Evolutionary conservation across 2,113 vertebrate species (phyloP), one percentile per base, ranked within the genome.

Genomic region (Upupa epops): DNA sequence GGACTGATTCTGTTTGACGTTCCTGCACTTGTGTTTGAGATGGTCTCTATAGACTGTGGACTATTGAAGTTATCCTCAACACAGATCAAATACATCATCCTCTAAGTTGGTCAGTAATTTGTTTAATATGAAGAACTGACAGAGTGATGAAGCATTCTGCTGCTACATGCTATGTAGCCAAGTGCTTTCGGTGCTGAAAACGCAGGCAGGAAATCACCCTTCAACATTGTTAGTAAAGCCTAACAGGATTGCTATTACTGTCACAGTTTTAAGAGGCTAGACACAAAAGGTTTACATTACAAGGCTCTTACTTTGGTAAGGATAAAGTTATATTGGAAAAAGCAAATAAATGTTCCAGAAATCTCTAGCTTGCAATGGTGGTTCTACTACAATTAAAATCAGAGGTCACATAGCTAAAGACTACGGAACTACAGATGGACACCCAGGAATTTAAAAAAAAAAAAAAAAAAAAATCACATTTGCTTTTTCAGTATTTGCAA

Each of bases 281-380:
- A 28, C 31, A 88, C n/a, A 64, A 76, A 90, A 88, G 42, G 7
- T 42, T 42, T 42, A 42, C 40, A 42, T 42, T 42, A 32, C 48
- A 17, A 32, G 20, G 3, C 16, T 56, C 46, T 42, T 65, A 20
- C 63, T 83, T 90, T 69, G 42, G 8, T 42, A 81, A 49, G 28
- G 34, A 10, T n/a, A 76, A 58, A 34, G 55, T 73, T 45, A 79
- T 13, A 54, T 1, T 56, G 36, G n/a, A 74, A 59, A 83, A 87
- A 59, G 24, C 42, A 92, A 83, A 61, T 10, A 84, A 75, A 81
- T 1, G 45, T 91, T 94, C 81, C 92, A 94, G 94, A 94, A 91
- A 91, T 71, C 91, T 95, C 93, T 90, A 93, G 80, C 32, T 73
- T 73, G 45, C 54, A 42, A 45, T 17, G 12, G 36, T 46, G 86